A percentile compares a stretch with the other conserved stretches of the same genome.
phyloP scores from a whole-genome alignment of 2,113 vertebrate genomes.

The Rostratula benghalensis region DNA sequence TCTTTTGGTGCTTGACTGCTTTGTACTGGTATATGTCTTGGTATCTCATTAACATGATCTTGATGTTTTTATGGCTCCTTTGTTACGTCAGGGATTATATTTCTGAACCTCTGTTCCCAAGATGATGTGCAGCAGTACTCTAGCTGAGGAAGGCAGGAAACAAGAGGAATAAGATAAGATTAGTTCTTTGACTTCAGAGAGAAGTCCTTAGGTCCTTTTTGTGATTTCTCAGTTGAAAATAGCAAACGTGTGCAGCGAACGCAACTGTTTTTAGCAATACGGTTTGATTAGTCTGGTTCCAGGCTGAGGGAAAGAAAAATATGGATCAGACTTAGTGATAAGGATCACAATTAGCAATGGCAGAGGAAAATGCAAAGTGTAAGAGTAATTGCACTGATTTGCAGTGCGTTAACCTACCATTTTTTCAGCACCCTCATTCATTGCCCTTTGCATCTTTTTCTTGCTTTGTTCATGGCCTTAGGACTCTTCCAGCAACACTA shows the following conservation, averaged over 20 bases:
- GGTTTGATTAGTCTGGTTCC: not conserved
- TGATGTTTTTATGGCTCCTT: not conserved
- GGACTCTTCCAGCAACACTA: not conserved
- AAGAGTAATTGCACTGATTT: not conserved
- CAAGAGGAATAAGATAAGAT: not conserved
- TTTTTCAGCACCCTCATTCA: not conserved
- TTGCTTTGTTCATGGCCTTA: not conserved
- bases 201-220: not conserved
- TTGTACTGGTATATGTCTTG: not conserved
- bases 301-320: not conserved
- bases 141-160: not conserved
- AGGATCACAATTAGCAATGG: not conserved
- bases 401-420: not conserved
- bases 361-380: not conserved
- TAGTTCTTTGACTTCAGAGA: not conserved
- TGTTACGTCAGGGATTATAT: not conserved
- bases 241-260: not conserved
- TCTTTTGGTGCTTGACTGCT: not conserved
- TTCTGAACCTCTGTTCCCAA: not conserved
- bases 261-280: not conserved
- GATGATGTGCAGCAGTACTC: not conserved
- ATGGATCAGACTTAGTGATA: not conserved
- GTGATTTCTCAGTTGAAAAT: not conserved
- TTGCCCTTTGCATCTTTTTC: not conserved
- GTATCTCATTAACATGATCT: not conserved